Percentiles rank a stretch among this genome's conserved stretches.
Evolutionary conservation across 2,888 invertebrate species (phyloP).

Genomic region (Malacosoma neustria): DNA sequence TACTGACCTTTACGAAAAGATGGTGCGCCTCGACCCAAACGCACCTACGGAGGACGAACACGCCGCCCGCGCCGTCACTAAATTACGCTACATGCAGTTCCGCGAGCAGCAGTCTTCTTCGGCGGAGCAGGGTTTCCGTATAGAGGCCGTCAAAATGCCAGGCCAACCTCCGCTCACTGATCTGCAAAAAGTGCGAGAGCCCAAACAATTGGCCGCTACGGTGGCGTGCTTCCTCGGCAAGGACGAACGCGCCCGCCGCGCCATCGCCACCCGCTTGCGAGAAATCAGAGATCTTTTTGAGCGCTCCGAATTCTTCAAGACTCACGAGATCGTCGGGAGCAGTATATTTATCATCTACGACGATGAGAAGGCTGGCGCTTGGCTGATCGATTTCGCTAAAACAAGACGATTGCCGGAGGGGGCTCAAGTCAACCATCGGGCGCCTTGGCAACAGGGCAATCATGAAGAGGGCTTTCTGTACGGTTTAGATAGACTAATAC

Average conservation of each 20-base stretch:
- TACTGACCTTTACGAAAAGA: constrained; percentile 94
- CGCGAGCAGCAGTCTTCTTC: constrained; percentile 95
- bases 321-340: constrained; percentile 94
- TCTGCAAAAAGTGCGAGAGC: constrained; percentile 89
- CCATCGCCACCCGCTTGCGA: constrained; percentile 82
- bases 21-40: constrained; percentile 91
- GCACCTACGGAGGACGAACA: constrained; percentile 92
- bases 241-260: constrained; percentile 77
- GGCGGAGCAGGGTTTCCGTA: constrained; percentile 93
- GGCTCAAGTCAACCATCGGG: constrained; percentile 83
- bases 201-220: constrained; percentile 82
- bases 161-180: constrained; percentile 90
- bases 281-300: constrained; percentile 88
- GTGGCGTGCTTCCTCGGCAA: constrained; percentile 84
- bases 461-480: constrained; percentile 96
- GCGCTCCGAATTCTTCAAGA: constrained; percentile 87
- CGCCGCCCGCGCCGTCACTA: constrained; percentile 88
- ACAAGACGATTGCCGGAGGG: constrained; percentile 84
- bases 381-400: constrained; percentile 99
- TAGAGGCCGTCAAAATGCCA: constrained; percentile 94
- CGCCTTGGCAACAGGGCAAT: constrained; percentile 93
- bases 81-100: constrained; percentile 97
- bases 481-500: constrained; percentile 94
- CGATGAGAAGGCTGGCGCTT: constrained; percentile 89
- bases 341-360: constrained; percentile 96